Evolutionary conservation across 2,113 vertebrate species (phyloP), one percentile per base, ranked within the genome.

Genomic region (Macroglossus sobrinus): DNA sequence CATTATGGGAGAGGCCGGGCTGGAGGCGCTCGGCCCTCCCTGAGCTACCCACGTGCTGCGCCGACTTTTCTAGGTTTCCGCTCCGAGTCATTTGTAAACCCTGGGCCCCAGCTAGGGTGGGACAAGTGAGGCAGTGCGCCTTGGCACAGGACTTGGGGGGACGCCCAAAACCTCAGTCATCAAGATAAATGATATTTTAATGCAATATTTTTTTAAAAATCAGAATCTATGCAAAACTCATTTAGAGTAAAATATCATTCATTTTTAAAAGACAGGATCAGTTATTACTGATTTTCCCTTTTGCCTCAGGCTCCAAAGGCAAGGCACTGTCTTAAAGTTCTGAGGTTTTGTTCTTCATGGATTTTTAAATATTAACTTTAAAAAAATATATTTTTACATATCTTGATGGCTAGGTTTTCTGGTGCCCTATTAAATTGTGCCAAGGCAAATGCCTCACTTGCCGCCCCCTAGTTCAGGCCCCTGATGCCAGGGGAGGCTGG

Each of bases 161-260:
- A 0, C 1, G 0, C 28, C 38, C 22, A 5, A 12, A 80, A 18
- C n/a, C 35, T 79, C 50, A 9, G 1, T 26, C 18, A 45, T 33
- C 61, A 35, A 43, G 14, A 57, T 4, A 35, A 12, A 40, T 45
- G 21, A 28, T 57, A 24, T 28, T 50, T 75, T 30, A 92, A 74
- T 81, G 24, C 24, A 18, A 0, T 22, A 28, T 61, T 59, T 72
- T 64, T 53, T 45, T 0, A 91, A 78, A 72, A 59, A 45, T 47
- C 63, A 55, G 74, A 89, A 89, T 30, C 10, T 68, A 50, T 57
- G 21, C 26, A n/a, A 38, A 89, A 30, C 24, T 57, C 33, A 81
- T 28, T 40, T n/a, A 71, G 55, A 75, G 50, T 72, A 59, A 76
- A 63, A 10, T 64, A 35, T 26, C 43, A 74, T 53, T 88, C 57